Base-by-base conservation (phyloP, 2,797 vertebrate genomes). In the Pitangus sulphuratus region DNA sequence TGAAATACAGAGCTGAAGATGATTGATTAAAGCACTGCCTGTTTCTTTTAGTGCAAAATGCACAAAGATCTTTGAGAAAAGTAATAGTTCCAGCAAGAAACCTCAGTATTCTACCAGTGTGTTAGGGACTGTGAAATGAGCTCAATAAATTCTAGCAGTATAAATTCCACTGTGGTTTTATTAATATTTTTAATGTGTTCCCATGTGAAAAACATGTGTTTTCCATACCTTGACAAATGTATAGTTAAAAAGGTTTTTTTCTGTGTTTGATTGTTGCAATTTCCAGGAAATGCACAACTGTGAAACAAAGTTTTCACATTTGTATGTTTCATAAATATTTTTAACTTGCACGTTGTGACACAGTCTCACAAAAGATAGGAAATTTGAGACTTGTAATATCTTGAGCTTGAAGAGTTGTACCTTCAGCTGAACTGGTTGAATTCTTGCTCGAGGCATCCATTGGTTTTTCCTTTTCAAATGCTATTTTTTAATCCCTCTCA, bases 171-270 rank as follows among this genome's bases (percentile, higher is more conserved):
- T 75, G 92, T 89, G 91, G 93, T 95, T 97, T 98, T 97, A 96
- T 96, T 97, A 96, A 96, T 97, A 95, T 97, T 97, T 97, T 95
- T 96, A 97, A 96, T 94, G 84, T 96, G 89, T 84, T 94, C 90
- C 95, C 93, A 76, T 70, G 90, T 96, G 97, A 91, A 94, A 97
- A 97, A 96, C 97, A 98, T 94, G 37, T 97, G 96, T 97, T 97
- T 97, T 95, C 96, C 93, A 97, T 97, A 95, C 94, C 93, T 93
- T 93, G 90, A 95, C 84, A 97, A 95, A 96, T 84, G 58, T 89
- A 82, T 65, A 61, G 39, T 89, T 97, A 95, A 70, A 94, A 94
- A 79, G 35, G 1, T 1, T 4, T n/a, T 89, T 82, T 82, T 61
- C 35, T 79, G 1, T 56, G 42, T 74, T 87, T 97, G 96, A 90